Evolutionary conservation across 1,140 invertebrate genomes (phyloP), one percentile per base, ranked within the genome.

Genomic region (Eufriesea mexicana): DNA sequence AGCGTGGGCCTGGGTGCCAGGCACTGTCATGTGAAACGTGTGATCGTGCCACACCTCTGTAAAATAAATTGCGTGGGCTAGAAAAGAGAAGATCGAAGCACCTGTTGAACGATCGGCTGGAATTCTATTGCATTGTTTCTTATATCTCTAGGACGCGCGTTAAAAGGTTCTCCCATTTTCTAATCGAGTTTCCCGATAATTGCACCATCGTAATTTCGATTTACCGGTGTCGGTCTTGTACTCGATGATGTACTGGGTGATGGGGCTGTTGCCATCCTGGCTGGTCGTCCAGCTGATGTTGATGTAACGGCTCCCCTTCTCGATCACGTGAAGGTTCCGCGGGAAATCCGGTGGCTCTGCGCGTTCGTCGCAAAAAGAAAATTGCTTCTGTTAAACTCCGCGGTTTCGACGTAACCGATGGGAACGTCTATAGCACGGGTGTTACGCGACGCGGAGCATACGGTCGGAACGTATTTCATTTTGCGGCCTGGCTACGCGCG

Each of bases 181-280:
- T 16, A 54, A 54, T 25, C 25, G 25, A 20, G 35, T 54, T 35
- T 54, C 18, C 20, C 23, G 51, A 51, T 5, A 54, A 54, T 71
- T 23, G 20, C 12, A 9, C 35, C 2, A 54, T 28, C 10, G 6
- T 51, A 51, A 64, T 7, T 28, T 35, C 20, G 20, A 85, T 91
- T 93, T 95, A 97, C 97, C 97, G 94, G 97, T 95, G 83, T 97
- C 97, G 87, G 96, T 96, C 93, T 98, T 98, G 92, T 98, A 98
- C 92, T 98, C 97, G 42, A 98, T 96, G 78, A 98, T 97, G 91
- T 98, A 99, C 90, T 97, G 97, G 59, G 96, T 97, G 66, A 99
- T 97, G 12, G 97, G 97, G 93, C 97, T 97, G 84, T 98, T 98
- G 47, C 98, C 98, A 84, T 98, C 96, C 91, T 98, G 97, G 96